Evolutionary conservation across 2,888 invertebrate genomes (phyloP).

Genomic region (Coleophora flavipennella): DNA sequence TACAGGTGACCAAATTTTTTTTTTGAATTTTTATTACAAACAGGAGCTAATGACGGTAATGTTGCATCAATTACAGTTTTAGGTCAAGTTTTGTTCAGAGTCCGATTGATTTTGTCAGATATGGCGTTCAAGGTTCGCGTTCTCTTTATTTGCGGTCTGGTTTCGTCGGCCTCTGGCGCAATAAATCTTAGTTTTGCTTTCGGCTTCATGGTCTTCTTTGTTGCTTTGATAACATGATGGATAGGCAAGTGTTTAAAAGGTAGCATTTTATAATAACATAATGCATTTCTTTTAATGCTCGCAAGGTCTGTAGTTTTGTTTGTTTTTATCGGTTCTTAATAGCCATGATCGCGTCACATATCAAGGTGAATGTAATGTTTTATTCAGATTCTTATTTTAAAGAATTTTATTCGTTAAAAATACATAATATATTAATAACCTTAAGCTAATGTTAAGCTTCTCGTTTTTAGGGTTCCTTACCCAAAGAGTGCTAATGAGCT

Average conservation of each 20-base stretch:
- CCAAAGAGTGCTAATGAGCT: no score
- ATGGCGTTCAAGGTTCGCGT: slow-evolving; percentile 66
- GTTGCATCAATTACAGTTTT: slow-evolving; percentile 32
- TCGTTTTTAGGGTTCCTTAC: no score
- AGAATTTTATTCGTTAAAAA: no score
- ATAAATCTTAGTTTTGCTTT: slow-evolving; percentile 61
- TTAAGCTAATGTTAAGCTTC: no score
- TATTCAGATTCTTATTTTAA: no score
- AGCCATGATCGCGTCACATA: no score
- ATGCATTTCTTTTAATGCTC: slow-evolving; percentile 39
- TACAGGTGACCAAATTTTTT: no score
- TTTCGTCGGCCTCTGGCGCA: slow-evolving; percentile 68
- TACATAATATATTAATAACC: no score
- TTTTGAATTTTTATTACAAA: slow-evolving; percentile 1
- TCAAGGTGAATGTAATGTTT: no score
- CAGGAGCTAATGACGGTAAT: slow-evolving; percentile 2
- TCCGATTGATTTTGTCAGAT: slow-evolving; percentile 72
- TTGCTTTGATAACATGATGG: slow-evolving; percentile 60
- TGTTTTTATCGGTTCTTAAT: no score
- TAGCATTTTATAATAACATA: slow-evolving; percentile 32
- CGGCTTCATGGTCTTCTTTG: slow-evolving; percentile 62
- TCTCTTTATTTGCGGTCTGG: slow-evolving; percentile 71
- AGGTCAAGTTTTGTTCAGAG: slow-evolving; percentile 66
- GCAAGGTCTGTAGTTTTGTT: slow-evolving; percentile 27
- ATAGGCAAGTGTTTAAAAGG: slow-evolving; percentile 43